Percentiles rank a stretch among this genome's conserved stretches.
These are phyloP conservation scores for Gobio gobio DNA, from an alignment of 2,113 vertebrate genomes.

Conservation along the genomic window DNA sequence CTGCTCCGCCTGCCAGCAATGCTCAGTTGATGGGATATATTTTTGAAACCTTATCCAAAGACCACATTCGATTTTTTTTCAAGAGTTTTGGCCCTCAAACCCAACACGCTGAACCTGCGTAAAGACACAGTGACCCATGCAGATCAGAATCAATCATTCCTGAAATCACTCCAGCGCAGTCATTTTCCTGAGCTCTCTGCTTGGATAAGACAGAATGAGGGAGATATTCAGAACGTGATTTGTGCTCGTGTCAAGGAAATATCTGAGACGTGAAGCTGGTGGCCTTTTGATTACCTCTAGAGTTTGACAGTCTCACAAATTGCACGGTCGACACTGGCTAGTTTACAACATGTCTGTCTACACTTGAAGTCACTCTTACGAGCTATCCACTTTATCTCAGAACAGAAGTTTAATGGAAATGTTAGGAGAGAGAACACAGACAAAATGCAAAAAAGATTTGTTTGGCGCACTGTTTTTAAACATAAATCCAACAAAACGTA, in stretches of 20 bases:
- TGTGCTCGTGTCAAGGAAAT: conserved; percentile 23
- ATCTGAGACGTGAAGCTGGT: background rate
- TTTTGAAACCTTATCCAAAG: conserved; percentile 55
- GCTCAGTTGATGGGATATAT: conserved; percentile 52
- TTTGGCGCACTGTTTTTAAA: too few species aligned
- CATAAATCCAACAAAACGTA: too few species aligned
- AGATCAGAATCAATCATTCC: conserved; percentile 54
- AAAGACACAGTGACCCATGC: conserved; percentile 46
- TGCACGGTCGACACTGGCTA: conserved; percentile 9
- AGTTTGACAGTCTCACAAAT: conserved; percentile 30
- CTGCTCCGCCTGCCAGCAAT: conserved; percentile 38
- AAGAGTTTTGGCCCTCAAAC: conserved; percentile 48
- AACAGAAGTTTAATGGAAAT: background rate
- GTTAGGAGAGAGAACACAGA: background rate
- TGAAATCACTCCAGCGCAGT: conserved; percentile 33
- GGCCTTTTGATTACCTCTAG: conserved; percentile 23
- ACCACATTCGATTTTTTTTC: conserved; percentile 50
- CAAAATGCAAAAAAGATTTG: too few species aligned
- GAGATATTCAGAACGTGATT: conserved; percentile 31
- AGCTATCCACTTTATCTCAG: background rate
- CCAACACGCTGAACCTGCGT: conserved; percentile 24
- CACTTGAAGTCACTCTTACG: background rate
- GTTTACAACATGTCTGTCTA: background rate
- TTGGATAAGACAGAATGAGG: background rate
- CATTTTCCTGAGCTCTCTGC: conserved; percentile 28